Percentiles rank a stretch among this genome's conserved stretches.
phyloP scores from a whole-genome alignment of 2,888 invertebrate species.

The Hedya salicella region DNA sequence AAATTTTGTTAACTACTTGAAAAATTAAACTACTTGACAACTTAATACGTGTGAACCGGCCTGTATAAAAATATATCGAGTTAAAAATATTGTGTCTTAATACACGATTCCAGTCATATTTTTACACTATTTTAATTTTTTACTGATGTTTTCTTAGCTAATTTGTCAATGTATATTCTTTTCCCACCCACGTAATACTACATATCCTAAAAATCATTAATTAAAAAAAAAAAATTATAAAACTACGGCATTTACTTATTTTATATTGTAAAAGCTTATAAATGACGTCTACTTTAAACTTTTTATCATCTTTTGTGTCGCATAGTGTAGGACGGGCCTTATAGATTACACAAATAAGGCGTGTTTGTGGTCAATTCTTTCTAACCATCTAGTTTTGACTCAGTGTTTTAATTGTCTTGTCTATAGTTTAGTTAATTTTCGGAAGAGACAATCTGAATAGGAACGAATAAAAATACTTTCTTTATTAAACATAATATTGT shows the following conservation, averaged over 20 bases:
- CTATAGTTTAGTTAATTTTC: slow-evolving; percentile 29
- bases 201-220: background rate
- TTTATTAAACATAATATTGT: background rate
- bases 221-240: background rate
- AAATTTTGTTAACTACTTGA: too few species aligned
- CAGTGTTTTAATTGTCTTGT: slow-evolving; percentile 24
- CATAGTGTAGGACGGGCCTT: background rate
- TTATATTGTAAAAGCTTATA: too few species aligned
- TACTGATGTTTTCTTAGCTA: too few species aligned
- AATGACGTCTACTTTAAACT: too few species aligned
- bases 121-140: too few species aligned
- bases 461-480: slow-evolving; percentile 5
- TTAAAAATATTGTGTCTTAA: too few species aligned
- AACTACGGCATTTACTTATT: background rate
- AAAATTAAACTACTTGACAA: too few species aligned
- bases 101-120: too few species aligned
- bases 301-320: background rate
- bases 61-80: too few species aligned
- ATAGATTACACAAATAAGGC: background rate
- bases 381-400: background rate
- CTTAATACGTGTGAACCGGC: too few species aligned
- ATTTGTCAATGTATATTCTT: too few species aligned
- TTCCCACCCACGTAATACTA: background rate
- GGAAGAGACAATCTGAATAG: slow-evolving; percentile 19
- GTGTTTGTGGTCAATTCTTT: slow-evolving; percentile 4